Conservation (phyloP, 1,140 invertebrate species). For the Piezodorus guildinii region DNA sequence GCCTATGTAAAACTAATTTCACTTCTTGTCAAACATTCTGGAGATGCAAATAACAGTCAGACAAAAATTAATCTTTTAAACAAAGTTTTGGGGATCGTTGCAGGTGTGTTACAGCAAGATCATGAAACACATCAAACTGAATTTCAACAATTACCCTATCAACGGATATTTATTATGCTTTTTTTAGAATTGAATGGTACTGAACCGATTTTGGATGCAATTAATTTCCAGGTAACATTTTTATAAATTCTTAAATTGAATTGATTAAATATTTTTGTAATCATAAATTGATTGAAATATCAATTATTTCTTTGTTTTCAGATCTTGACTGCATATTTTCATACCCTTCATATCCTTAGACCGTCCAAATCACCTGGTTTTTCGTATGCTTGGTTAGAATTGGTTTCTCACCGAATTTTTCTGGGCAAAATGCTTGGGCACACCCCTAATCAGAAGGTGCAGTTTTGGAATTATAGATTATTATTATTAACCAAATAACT, state of each 20-base stretch:
- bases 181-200: conserved; percentile 92
- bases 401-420: conserved; percentile 92
- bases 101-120: conserved; percentile 87
- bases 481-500: too few relatives aligned
- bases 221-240: conserved; percentile 63
- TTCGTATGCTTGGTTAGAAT: conserved; percentile 94
- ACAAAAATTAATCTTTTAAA: conserved; percentile 95
- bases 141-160: conserved; percentile 96
- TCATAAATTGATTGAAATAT: conserved; percentile 47
- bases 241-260: neutral
- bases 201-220: conserved; percentile 82
- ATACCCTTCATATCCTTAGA: conserved; percentile 79
- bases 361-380: conserved; percentile 95
- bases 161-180: conserved; percentile 92
- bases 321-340: conserved; percentile 79
- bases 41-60: conserved; percentile 73
- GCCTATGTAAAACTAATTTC: conserved; percentile 90
- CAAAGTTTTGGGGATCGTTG: conserved; percentile 89
- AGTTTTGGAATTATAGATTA: conserved; percentile 34
- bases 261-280: conserved; percentile 6
- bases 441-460: conserved; percentile 50
- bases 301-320: conserved; percentile 29
- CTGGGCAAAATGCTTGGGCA: conserved; percentile 86
- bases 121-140: conserved; percentile 72
- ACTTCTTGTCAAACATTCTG: conserved; percentile 89